A percentile compares a stretch with the other conserved stretches of the same genome.
These are phyloP conservation scores for Petrolisthes cinctipes DNA, from an alignment of 2,888 invertebrate species.

Conservation along the genomic window DNA sequence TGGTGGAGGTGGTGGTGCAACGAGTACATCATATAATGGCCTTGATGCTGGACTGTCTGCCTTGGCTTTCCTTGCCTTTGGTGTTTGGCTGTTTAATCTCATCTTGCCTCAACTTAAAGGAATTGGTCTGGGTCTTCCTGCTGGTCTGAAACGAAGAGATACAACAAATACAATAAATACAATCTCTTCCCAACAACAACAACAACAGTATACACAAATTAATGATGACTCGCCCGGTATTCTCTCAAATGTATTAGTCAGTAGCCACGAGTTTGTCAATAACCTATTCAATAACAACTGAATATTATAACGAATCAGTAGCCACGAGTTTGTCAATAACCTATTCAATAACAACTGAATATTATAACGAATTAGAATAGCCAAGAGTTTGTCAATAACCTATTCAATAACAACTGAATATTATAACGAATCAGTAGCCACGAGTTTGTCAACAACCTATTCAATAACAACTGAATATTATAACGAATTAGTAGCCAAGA, in stretches of 20 bases:
- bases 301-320: neutral
- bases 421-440: neutral
- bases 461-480: too few relatives aligned
- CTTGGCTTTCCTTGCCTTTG: constrained; percentile 52
- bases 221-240: neutral
- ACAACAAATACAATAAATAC: neutral
- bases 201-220: too few relatives aligned
- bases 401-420: neutral
- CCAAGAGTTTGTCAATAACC: constrained; percentile 22
- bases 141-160: neutral
- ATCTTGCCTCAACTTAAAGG: constrained; percentile 43
- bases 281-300: neutral
- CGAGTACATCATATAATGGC: constrained; percentile 16
- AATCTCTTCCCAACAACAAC: too few relatives aligned
- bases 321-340: constrained; percentile 20
- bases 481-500: constrained; percentile 15
- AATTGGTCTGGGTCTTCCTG: constrained; percentile 19
- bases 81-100: constrained; percentile 49
- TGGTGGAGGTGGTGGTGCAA: neutral
- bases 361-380: too few relatives aligned
- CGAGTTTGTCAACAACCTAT: constrained; percentile 23
- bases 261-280: constrained; percentile 20
- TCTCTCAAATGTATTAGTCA: constrained; percentile 12
- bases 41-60: constrained; percentile 50
- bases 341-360: constrained; percentile 15